Evolutionary conservation across 2,797 vertebrate genomes (phyloP).

Genomic region (Propithecus deckenii): DNA sequence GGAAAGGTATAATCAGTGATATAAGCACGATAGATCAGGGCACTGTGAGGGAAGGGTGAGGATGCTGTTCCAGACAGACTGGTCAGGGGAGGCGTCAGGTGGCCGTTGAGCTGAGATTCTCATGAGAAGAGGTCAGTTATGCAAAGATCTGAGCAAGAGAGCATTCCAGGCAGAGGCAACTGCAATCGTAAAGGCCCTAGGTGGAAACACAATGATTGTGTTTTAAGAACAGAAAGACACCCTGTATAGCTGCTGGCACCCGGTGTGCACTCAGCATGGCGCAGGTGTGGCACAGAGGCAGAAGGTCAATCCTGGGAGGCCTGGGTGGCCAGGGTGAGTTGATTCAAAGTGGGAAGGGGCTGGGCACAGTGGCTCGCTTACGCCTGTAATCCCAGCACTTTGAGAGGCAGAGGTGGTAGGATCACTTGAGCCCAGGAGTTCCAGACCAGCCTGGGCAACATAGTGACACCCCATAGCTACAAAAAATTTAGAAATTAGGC

Average conservation of each 20-base stretch:
- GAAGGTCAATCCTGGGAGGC: not conserved
- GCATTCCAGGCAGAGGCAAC: not conserved
- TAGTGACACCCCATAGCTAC: not conserved
- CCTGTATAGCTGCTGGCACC: fast-evolving
- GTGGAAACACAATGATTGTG: not conserved
- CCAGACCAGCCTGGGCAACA: not conserved
- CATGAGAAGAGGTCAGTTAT: not conserved
- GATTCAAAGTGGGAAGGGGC: not conserved
- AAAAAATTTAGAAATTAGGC: not conserved
- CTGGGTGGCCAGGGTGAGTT: fast-evolving
- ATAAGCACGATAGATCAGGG: not conserved
- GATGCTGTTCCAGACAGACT: not conserved
- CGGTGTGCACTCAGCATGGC: fast-evolving
- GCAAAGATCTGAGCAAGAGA: not conserved
- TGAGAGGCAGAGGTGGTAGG: not conserved
- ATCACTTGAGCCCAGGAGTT: not conserved
- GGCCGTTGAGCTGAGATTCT: not conserved
- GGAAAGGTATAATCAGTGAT: not conserved
- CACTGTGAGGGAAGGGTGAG: too few species aligned
- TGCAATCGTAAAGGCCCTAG: not conserved
- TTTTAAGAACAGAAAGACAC: not conserved
- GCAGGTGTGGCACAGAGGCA: fast-evolving
- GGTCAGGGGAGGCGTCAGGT: not conserved
- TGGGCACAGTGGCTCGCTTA: not conserved
- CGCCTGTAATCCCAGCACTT: not conserved